These are phyloP conservation scores for Eupelmus urozonus DNA, from an alignment of 2,888 invertebrate species.

Conservation along the genomic window DNA sequence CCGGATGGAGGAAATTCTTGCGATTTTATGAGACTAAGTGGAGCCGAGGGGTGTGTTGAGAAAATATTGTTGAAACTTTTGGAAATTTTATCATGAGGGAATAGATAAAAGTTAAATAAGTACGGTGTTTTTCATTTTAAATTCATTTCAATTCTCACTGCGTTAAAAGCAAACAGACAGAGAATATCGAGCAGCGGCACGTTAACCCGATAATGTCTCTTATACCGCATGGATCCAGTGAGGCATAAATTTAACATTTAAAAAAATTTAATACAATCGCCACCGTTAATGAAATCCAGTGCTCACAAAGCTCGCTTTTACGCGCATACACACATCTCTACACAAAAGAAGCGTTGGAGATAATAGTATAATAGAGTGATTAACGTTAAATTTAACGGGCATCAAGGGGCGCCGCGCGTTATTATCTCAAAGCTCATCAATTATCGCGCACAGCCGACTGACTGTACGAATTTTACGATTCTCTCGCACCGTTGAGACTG, in stretches of 20 bases:
- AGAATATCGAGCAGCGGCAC: background rate
- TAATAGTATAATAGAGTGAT: constrained; percentile 47
- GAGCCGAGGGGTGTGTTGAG: too few relatives aligned
- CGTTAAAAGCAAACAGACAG: background rate
- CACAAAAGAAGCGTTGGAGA: constrained; percentile 31
- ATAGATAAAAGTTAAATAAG: too few relatives aligned
- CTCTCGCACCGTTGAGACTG: constrained; percentile 12
- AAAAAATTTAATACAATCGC: constrained; percentile 22
- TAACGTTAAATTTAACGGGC: constrained; percentile 49
- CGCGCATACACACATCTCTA: background rate
- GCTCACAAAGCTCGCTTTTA: constrained; percentile 23
- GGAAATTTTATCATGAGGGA: too few relatives aligned
- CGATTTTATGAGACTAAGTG: too few relatives aligned
- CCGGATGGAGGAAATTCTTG: too few relatives aligned
- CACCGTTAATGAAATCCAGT: constrained; percentile 37
- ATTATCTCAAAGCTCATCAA: constrained; percentile 51
- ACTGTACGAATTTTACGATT: constrained; percentile 40
- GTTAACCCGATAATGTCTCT: constrained; percentile 26
- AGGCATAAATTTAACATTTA: constrained; percentile 24
- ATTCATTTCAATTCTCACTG: constrained; percentile 5
- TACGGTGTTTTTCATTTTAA: too few relatives aligned
- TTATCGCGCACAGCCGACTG: constrained; percentile 23
- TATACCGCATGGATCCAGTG: background rate
- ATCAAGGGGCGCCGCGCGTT: constrained; percentile 30
- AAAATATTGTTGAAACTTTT: too few relatives aligned